Conservation (phyloP, 2,113 vertebrate genomes). For the Neomonachus schauinslandi region DNA sequence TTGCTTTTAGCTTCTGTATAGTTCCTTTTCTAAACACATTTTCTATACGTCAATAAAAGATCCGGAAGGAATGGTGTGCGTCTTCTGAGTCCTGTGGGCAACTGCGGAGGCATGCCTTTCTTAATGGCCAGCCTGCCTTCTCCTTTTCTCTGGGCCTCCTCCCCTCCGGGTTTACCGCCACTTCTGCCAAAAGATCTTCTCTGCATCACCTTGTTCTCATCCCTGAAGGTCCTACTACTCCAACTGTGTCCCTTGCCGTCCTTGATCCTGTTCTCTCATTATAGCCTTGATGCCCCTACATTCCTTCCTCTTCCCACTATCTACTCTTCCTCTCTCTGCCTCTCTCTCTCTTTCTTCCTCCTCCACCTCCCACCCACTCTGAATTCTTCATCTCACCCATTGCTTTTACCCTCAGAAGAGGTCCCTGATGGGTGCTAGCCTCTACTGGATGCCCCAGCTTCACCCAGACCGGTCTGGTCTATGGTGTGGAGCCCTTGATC, state of each 20-base stretch:
- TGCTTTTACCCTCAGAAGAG: not conserved
- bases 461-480: not conserved
- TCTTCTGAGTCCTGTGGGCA: not conserved
- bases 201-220: not conserved
- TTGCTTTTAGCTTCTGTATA: conserved; percentile 95
- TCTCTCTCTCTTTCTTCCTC: not conserved
- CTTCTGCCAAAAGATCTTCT: not conserved
- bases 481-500: not conserved
- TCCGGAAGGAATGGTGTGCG: conserved; percentile 85
- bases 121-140: not conserved
- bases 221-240: not conserved
- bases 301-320: too few species aligned
- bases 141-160: not conserved
- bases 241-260: accelerated
- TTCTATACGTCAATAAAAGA: conserved; percentile 99
- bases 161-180: not conserved
- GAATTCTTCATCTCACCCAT: not conserved
- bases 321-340: not conserved
- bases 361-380: not conserved
- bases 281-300: not conserved
- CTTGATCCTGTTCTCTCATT: accelerated
- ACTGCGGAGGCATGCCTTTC: accelerated
- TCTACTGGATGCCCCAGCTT: not conserved
- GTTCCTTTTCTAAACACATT: conserved; percentile 99
- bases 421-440: not conserved